Percentiles rank a stretch among this genome's conserved stretches.
These are phyloP conservation scores for Nephrotoma flavescens DNA, from an alignment of 2,888 invertebrate genomes.

Conservation along the genomic window DNA sequence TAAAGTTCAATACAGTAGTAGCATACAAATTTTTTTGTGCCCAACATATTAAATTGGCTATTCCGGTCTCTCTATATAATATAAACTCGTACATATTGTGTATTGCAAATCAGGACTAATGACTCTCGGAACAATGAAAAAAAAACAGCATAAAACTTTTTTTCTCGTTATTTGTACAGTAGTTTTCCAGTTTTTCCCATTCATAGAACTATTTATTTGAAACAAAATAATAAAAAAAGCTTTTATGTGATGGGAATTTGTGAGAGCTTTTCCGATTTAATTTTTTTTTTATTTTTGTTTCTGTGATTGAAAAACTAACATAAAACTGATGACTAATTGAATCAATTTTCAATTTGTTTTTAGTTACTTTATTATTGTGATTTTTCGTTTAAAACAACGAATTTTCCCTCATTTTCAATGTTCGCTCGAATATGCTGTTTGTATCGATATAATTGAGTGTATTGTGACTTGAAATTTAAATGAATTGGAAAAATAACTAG, in stretches of 20 bases:
- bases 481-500: background rate
- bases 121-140: background rate
- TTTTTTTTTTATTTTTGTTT: background rate
- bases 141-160: background rate
- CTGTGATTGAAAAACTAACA: background rate
- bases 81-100: background rate
- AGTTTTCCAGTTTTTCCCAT: slow-evolving; percentile 7
- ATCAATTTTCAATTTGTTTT: background rate
- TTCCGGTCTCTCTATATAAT: background rate
- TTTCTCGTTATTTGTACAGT: slow-evolving; percentile 8
- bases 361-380: background rate
- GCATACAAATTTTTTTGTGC: background rate
- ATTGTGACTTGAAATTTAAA: background rate
- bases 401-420: background rate
- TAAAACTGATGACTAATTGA: background rate
- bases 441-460: background rate
- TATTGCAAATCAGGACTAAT: slow-evolving; percentile 4
- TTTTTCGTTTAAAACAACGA: background rate
- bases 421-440: background rate
- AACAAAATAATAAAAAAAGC: background rate
- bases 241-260: background rate
- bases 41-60: background rate
- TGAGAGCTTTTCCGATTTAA: background rate
- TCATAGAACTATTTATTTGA: background rate
- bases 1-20: background rate